Percentiles rank a stretch among this genome's conserved stretches.
phyloP scores from a whole-genome alignment of 2,888 invertebrate species.

The Bembecia ichneumoniformis region DNA sequence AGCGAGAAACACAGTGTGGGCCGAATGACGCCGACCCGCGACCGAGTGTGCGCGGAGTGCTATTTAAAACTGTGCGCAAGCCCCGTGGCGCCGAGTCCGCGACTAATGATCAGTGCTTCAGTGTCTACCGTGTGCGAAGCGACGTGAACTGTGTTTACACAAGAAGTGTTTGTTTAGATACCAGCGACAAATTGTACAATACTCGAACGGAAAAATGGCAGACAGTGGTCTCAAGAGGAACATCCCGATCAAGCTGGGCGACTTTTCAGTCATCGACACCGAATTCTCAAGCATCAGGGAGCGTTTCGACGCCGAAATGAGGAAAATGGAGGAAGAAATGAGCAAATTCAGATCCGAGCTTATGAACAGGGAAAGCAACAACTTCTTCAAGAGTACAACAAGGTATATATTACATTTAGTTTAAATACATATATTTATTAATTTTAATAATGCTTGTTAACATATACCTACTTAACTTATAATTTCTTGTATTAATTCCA shows the following conservation, averaged over 20 bases:
- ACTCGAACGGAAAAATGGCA: conserved; percentile 76
- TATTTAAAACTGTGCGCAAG: conserved; percentile 74
- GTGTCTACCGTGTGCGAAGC: conserved; percentile 61
- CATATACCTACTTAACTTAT: too few species aligned
- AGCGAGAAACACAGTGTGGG: conserved; percentile 70
- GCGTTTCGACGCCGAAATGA: conserved; percentile 96
- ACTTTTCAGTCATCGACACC: conserved; percentile 95
- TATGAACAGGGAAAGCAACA: conserved; percentile 92
- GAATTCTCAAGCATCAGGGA: conserved; percentile 97
- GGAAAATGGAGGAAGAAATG: conserved; percentile 99
- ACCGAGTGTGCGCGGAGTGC: conserved; percentile 60
- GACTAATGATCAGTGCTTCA: conserved; percentile 69
- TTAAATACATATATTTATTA: neutral
- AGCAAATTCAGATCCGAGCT: conserved; percentile 92
- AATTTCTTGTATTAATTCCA: too few species aligned
- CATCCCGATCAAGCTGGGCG: conserved; percentile 94
- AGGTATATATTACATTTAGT: conserved; percentile 74
- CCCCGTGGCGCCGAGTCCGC: conserved; percentile 68
- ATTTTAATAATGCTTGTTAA: neutral
- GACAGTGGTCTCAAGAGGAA: conserved; percentile 88
- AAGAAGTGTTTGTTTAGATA: conserved; percentile 69
- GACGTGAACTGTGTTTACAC: conserved; percentile 63
- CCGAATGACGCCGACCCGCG: conserved; percentile 56
- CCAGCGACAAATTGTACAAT: conserved; percentile 32
- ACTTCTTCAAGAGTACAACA: conserved; percentile 90